These are phyloP conservation scores for Atlantisia rogersi DNA, from an alignment of 2,113 vertebrate genomes.

Conservation along the genomic window DNA sequence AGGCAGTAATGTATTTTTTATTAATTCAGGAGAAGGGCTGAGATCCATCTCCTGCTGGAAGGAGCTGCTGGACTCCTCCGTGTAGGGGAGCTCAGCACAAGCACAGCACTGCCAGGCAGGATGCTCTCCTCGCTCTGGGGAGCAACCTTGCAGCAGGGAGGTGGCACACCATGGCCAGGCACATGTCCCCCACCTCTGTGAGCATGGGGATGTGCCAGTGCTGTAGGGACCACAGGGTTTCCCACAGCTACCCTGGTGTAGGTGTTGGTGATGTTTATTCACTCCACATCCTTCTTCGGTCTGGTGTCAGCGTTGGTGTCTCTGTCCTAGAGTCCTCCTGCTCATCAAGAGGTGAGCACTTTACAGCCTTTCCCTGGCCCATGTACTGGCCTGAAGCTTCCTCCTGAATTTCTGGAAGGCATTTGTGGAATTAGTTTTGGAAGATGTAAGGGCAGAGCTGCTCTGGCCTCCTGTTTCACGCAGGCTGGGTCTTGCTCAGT, in stretches of 20 bases:
- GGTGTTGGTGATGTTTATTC: neutral
- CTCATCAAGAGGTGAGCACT: neutral
- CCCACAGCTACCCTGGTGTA: neutral
- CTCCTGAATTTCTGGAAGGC: neutral
- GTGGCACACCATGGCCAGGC: neutral
- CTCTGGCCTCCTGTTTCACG: rapidly evolving
- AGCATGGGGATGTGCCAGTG: rapidly evolving
- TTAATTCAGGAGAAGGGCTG: neutral
- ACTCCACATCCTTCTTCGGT: neutral
- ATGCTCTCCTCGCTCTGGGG: neutral
- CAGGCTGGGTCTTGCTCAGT: neutral
- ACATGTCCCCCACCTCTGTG: neutral
- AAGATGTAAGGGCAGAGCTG: neutral
- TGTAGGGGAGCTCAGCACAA: neutral
- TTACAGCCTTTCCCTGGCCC: neutral
- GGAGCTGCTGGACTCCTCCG: neutral
- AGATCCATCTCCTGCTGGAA: neutral
- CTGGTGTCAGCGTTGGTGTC: neutral
- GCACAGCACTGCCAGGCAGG: rapidly evolving
- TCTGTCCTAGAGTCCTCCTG: neutral
- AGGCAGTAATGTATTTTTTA: slow-evolving; percentile 5
- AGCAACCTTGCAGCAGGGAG: neutral
- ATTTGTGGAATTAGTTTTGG: neutral
- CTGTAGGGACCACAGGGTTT: neutral
- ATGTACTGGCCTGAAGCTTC: neutral